phyloP scores from a whole-genome alignment of 2,797 vertebrate species.

The Brachyrhaphis roseni region DNA sequence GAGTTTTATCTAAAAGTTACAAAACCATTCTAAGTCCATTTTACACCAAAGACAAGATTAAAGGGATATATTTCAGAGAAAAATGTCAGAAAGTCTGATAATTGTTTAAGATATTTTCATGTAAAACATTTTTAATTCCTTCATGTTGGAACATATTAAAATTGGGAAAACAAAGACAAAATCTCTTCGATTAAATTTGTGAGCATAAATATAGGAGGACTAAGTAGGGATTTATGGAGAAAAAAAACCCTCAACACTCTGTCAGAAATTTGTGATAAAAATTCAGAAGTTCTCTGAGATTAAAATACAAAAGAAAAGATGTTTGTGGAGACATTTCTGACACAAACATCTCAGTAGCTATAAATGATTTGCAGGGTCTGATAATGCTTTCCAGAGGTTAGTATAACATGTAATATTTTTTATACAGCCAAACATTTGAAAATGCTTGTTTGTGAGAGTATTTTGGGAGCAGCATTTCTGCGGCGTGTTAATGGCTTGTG shows the following conservation, averaged over 20 bases:
- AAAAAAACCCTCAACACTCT: too few relatives aligned
- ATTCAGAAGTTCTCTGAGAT: background rate
- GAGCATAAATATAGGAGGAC: too few relatives aligned
- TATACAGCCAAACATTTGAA: background rate
- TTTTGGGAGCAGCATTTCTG: constrained; percentile 9
- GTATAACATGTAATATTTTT: background rate
- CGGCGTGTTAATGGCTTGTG: constrained; percentile 28
- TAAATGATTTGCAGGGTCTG: background rate
- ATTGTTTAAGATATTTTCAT: too few relatives aligned
- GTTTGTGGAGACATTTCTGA: background rate
- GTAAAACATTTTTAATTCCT: too few relatives aligned
- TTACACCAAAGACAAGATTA: background rate
- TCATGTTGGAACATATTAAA: background rate
- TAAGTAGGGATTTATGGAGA: too few relatives aligned
- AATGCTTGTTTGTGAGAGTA: constrained; percentile 5
- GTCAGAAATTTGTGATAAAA: background rate
- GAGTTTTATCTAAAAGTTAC: background rate
- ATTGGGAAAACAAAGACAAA: background rate
- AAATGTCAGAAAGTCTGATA: background rate
- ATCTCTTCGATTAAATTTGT: background rate
- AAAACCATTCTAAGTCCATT: background rate
- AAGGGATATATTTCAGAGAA: background rate
- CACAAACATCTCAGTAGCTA: too few relatives aligned
- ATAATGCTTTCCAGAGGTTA: background rate
- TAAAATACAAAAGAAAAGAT: background rate